These are phyloP conservation scores for Lepus oiostolus DNA, from an alignment of 2,797 vertebrate genomes.

Conservation along the genomic window DNA sequence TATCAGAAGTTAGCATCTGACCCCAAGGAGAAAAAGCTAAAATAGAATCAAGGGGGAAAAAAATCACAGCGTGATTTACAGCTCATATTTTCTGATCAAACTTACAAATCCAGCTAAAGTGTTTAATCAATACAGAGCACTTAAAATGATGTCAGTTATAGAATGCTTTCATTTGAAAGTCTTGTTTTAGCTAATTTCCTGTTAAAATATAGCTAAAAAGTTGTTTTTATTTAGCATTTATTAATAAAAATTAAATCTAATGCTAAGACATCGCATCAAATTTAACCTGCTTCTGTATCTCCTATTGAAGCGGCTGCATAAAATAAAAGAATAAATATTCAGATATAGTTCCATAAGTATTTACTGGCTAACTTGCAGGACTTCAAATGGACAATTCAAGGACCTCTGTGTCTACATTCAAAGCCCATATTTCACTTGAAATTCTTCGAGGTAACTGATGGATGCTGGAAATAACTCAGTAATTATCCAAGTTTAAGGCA, in stretches of 20 bases:
- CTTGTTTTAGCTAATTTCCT: conserved; percentile 72
- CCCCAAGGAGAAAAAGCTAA: conserved; percentile 63
- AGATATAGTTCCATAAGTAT: conserved; percentile 38
- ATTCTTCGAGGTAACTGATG: not conserved
- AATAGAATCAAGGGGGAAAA: conserved; percentile 59
- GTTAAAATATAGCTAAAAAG: conserved; percentile 55
- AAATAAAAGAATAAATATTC: conserved; percentile 37
- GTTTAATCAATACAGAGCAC: conserved; percentile 81
- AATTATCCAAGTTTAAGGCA: conserved; percentile 3
- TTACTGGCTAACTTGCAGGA: conserved; percentile 55
- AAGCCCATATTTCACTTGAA: conserved; percentile 46
- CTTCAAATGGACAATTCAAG: conserved; percentile 32
- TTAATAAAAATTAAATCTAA: conserved; percentile 71
- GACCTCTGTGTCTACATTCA: conserved; percentile 44
- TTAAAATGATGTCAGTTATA: conserved; percentile 75
- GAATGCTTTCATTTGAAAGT: conserved; percentile 71
- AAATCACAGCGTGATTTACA: conserved; percentile 68
- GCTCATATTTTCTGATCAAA: conserved; percentile 77
- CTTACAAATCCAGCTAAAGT: conserved; percentile 80
- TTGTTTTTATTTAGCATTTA: conserved; percentile 52
- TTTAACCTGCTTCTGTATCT: conserved; percentile 53
- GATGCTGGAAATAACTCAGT: conserved; percentile 59
- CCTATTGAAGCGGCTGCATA: conserved; percentile 58
- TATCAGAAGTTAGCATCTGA: conserved; percentile 64
- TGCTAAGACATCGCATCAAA: conserved; percentile 49